These are phyloP conservation scores for Cairina moschata DNA, from an alignment of 2,113 vertebrate genomes.

Conservation along the genomic window DNA sequence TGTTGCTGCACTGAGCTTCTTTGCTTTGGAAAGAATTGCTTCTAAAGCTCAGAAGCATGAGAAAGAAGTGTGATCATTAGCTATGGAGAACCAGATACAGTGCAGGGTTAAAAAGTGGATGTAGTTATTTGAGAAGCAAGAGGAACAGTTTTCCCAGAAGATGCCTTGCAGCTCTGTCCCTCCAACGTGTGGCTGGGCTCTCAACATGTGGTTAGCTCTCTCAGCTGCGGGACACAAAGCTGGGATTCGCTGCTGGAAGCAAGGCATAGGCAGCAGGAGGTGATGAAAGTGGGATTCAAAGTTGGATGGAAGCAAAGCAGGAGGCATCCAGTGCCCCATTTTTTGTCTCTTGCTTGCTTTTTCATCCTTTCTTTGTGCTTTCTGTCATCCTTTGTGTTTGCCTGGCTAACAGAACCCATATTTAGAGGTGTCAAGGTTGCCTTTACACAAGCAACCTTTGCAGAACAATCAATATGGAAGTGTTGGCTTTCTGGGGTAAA, in stretches of 20 bases:
- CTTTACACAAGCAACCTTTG: not conserved
- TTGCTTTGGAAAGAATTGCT: not conserved
- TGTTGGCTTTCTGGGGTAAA: not conserved
- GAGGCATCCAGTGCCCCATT: not conserved
- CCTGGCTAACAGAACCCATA: not conserved
- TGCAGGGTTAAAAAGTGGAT: not conserved
- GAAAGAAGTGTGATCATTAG: not conserved
- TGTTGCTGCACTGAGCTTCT: not conserved
- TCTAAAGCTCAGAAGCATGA: not conserved
- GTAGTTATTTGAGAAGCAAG: not conserved
- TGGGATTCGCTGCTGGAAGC: not conserved
- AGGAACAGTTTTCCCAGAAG: not conserved
- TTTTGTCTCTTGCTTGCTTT: not conserved
- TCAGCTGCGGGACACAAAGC: not conserved
- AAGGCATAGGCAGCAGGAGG: not conserved
- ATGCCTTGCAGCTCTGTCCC: not conserved
- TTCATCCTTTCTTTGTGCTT: not conserved
- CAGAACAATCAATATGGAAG: not conserved
- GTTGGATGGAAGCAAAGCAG: fast-evolving
- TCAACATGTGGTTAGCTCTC: not conserved
- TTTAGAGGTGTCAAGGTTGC: not conserved
- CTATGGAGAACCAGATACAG: not conserved
- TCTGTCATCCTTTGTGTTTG: fast-evolving
- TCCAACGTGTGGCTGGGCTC: not conserved
- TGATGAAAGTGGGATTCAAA: not conserved